Evolutionary conservation across 2,888 invertebrate genomes (phyloP), one percentile per base, ranked within the genome.

Genomic region (Hyposoter didymator): DNA sequence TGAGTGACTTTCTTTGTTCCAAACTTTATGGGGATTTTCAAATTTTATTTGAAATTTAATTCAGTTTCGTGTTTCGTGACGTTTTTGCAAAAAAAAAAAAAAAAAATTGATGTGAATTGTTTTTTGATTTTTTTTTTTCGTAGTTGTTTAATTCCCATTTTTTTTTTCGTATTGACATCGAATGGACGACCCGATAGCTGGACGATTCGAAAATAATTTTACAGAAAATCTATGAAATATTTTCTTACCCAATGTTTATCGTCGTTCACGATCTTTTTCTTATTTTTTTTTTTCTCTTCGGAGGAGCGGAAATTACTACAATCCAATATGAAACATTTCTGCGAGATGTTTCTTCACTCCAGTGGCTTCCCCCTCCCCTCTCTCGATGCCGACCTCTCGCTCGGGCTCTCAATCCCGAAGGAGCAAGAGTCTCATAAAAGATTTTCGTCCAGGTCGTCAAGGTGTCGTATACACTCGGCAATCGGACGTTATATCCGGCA

Each of bases 401-500:
- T 39, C 8, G 39, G 39, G 39, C 39, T 39, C 39, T 8, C 96
- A 1, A 96, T 96, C 91, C 94, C 96, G 8, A 35, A 95, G 96
- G 93, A 95, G 95, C 87, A 94, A 96, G 81, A 94, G 96, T 17
- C 92, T 79, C 74, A 70, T 96, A 0, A 94, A 82, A 82, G 76
- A 70, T 82, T 82, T 82, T 52, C 72, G 64, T 52, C 49, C 72
- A 12, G 76, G 70, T 70, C 62, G 62, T 64, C 52, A 32, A 28
- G 49, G 67, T 70, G 70, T 76, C 64, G 62, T 45, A 49, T 62
- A 69, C 59, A 66, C 45, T 78, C 83, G 39, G 74, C 69, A 32
- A 72, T 85, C 39, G 75, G 87, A 47, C 79, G 86, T 89, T 82
- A 97, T 97, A 10, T 78, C 97, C 97, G 69, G 95, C 96, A 0